Percentiles rank a stretch among this genome's conserved stretches.
Evolutionary conservation across 1,140 invertebrate genomes (phyloP).

Genomic region (Pseudomyrmex gracilis): DNA sequence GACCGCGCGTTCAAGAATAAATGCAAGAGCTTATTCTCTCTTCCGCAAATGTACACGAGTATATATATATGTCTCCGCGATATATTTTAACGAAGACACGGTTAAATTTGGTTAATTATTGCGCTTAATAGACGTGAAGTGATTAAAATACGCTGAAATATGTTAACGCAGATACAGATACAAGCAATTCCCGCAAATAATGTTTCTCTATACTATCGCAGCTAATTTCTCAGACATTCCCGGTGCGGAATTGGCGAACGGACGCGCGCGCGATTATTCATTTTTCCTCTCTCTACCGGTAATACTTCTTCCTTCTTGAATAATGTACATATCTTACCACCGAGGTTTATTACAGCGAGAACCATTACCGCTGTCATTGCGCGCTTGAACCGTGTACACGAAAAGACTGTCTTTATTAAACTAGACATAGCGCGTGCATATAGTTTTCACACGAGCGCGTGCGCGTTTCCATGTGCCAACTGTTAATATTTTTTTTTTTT

Average conservation of each 20-base stretch:
- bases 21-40: background rate
- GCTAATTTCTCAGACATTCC: slow-evolving; percentile 34
- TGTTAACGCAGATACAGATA: background rate
- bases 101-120: slow-evolving; percentile 37
- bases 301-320: slow-evolving; percentile 59
- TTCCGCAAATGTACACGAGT: background rate
- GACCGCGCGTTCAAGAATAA: background rate
- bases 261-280: slow-evolving; percentile 28
- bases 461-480: background rate
- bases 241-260: slow-evolving; percentile 11
- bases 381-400: slow-evolving; percentile 33
- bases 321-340: slow-evolving; percentile 71
- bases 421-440: background rate
- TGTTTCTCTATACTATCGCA: background rate
- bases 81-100: background rate
- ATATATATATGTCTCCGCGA: background rate
- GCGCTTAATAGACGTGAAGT: slow-evolving; percentile 34
- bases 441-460: too few relatives aligned
- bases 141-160: slow-evolving; percentile 44
- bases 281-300: slow-evolving; percentile 52
- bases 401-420: slow-evolving; percentile 73
- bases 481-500: slow-evolving; percentile 26
- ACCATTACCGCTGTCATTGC: slow-evolving; percentile 74
- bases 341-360: slow-evolving; percentile 71
- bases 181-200: slow-evolving; percentile 8